Evolutionary conservation across 1,140 invertebrate species (phyloP).

Genomic region (Drosophila lini): DNA sequence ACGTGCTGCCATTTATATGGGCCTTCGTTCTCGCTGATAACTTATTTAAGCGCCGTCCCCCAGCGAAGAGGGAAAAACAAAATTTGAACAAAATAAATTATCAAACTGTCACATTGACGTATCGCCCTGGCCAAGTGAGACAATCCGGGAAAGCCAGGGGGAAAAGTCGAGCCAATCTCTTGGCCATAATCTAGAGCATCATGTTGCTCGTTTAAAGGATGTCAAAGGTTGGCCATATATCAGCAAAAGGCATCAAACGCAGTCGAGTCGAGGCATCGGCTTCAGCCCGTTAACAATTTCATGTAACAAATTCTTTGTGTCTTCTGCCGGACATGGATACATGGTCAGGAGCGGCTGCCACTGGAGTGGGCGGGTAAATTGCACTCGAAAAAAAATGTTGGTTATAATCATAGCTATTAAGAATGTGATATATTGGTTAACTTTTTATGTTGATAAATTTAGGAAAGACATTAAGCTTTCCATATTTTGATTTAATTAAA

Average conservation of each 20-base stretch:
- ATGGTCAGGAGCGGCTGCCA: slow-evolving; percentile 31
- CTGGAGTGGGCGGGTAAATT: slow-evolving; percentile 9
- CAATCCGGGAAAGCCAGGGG: slow-evolving; percentile 37
- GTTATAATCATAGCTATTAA: neutral
- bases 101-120: slow-evolving; percentile 83
- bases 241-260: slow-evolving; percentile 77
- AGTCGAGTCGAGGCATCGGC: slow-evolving; percentile 55
- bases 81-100: slow-evolving; percentile 83
- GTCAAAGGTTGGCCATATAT: slow-evolving; percentile 82
- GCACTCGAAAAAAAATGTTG: neutral
- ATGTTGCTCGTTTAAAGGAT: slow-evolving; percentile 83
- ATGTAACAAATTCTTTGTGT: slow-evolving; percentile 80
- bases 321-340: slow-evolving; percentile 70
- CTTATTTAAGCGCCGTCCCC: slow-evolving; percentile 72
- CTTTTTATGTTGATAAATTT: too few relatives aligned
- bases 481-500: too few relatives aligned
- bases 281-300: slow-evolving; percentile 79
- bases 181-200: slow-evolving; percentile 80
- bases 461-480: too few relatives aligned
- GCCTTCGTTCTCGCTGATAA: slow-evolving; percentile 64
- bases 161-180: slow-evolving; percentile 52
- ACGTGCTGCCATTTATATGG: slow-evolving; percentile 78
- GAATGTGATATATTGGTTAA: too few relatives aligned
- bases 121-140: slow-evolving; percentile 59
- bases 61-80: slow-evolving; percentile 44